Conservation (phyloP, 2,113 vertebrate genomes). For the Microcebus griseorufus region DNA sequence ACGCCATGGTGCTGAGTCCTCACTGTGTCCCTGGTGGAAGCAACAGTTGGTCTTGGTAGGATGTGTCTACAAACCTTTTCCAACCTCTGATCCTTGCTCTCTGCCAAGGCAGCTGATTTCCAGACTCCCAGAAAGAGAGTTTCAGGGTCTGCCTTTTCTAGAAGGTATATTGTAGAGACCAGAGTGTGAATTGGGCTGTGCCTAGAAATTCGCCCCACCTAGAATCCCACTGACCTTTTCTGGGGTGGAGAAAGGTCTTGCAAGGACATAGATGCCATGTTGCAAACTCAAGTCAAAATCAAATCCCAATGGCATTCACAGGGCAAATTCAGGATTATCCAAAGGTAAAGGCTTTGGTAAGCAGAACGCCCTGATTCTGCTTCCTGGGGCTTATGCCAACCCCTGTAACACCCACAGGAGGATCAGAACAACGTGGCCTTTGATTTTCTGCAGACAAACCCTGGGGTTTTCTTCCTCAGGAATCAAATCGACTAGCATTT, state of each 20-base stretch:
- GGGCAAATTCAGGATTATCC: neutral
- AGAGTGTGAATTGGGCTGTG: neutral
- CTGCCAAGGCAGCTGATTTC: neutral
- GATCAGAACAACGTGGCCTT: constrained; percentile 21
- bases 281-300: neutral
- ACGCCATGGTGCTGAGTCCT: neutral
- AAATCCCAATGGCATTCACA: neutral
- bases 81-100: neutral
- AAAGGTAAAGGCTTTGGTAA: neutral
- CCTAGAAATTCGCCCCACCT: neutral
- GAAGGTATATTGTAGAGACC: neutral
- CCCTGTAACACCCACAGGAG: neutral
- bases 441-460: constrained; percentile 25
- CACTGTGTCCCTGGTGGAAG: neutral
- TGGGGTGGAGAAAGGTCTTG: neutral
- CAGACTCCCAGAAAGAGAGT: neutral
- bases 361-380: neutral
- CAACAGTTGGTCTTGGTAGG: neutral
- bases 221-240: neutral
- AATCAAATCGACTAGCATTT: constrained; percentile 33
- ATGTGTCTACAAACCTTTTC: neutral
- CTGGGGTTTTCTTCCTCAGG: constrained; percentile 18
- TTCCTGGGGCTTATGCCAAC: neutral
- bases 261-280: neutral
- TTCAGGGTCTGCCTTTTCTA: neutral